Evolutionary conservation across 2,888 invertebrate genomes (phyloP).

Genomic region (Apeira syringaria): DNA sequence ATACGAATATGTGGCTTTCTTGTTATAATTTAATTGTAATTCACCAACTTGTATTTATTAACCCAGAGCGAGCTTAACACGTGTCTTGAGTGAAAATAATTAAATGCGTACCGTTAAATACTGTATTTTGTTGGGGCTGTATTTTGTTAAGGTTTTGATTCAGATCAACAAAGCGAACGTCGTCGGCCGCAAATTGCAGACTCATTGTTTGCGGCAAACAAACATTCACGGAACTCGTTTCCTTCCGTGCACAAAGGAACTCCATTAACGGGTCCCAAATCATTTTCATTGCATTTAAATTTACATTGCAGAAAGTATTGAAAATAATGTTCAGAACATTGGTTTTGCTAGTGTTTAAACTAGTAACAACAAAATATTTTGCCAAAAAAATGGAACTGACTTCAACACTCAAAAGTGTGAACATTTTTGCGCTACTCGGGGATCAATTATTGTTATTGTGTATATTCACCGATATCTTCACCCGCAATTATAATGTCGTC

Average conservation of each 20-base stretch:
- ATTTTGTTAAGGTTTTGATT: slow-evolving; percentile 70
- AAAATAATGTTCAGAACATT: too few species aligned
- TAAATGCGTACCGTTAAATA: slow-evolving; percentile 53
- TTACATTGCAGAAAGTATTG: slow-evolving; percentile 44
- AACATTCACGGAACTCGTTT: slow-evolving; percentile 71
- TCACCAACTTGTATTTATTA: slow-evolving; percentile 21
- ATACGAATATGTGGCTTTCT: slow-evolving; percentile 1
- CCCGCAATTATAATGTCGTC: too few species aligned
- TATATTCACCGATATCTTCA: too few species aligned
- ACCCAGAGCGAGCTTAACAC: slow-evolving; percentile 17
- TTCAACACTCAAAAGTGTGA: too few species aligned
- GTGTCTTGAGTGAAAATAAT: slow-evolving; percentile 40
- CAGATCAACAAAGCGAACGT: slow-evolving; percentile 69
- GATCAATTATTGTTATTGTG: too few species aligned
- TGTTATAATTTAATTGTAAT: slow-evolving; percentile 6
- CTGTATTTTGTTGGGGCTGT: slow-evolving; percentile 38
- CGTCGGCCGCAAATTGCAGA: slow-evolving; percentile 74
- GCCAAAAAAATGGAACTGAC: too few species aligned
- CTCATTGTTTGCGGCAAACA: slow-evolving; percentile 76
- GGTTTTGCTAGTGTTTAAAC: background rate
- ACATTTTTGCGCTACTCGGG: too few species aligned
- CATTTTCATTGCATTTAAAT: slow-evolving; percentile 63
- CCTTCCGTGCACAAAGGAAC: slow-evolving; percentile 70
- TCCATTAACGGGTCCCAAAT: slow-evolving; percentile 69
- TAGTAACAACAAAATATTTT: too few species aligned